Evolutionary conservation across 2,113 vertebrate species (phyloP).

Genomic region (Equus przewalskii): DNA sequence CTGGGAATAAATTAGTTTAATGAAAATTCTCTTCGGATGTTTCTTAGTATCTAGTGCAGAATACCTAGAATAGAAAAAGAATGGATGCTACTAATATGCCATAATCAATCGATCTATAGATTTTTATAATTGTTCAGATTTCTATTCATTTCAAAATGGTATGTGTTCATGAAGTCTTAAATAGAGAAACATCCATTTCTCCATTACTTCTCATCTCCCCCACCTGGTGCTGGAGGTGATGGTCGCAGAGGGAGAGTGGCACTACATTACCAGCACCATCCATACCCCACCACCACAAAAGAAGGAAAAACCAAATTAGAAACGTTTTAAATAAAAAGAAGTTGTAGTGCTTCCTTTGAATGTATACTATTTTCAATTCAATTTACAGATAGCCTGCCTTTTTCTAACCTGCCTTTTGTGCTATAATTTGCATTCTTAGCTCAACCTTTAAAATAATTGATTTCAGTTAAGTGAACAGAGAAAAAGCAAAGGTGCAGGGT

Average conservation of each 20-base stretch:
- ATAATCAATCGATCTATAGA: neutral
- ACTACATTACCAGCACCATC: too few species aligned
- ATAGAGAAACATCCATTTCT: neutral
- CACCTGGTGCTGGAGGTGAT: neutral
- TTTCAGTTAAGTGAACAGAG: slow-evolving; percentile 52
- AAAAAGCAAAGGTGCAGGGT: neutral
- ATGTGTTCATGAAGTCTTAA: neutral
- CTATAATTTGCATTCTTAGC: slow-evolving; percentile 61
- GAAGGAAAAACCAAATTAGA: neutral
- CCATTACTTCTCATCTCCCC: neutral
- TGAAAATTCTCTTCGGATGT: slow-evolving; percentile 31
- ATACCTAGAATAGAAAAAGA: slow-evolving; percentile 59
- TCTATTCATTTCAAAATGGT: slow-evolving; percentile 10
- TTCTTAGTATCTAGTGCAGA: slow-evolving; percentile 52
- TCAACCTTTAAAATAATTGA: slow-evolving; percentile 68
- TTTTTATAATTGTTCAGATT: slow-evolving; percentile 9
- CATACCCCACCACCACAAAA: neutral
- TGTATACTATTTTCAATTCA: slow-evolving; percentile 40
- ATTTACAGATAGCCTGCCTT: slow-evolving; percentile 53
- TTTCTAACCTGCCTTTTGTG: slow-evolving; percentile 55
- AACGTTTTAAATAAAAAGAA: neutral
- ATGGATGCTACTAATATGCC: slow-evolving; percentile 13
- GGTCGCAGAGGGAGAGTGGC: neutral
- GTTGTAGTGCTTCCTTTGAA: slow-evolving; percentile 47
- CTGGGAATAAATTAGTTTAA: slow-evolving; percentile 49